phyloP scores from a whole-genome alignment of 2,888 invertebrate species.

The Hypselothyrea guttata region DNA sequence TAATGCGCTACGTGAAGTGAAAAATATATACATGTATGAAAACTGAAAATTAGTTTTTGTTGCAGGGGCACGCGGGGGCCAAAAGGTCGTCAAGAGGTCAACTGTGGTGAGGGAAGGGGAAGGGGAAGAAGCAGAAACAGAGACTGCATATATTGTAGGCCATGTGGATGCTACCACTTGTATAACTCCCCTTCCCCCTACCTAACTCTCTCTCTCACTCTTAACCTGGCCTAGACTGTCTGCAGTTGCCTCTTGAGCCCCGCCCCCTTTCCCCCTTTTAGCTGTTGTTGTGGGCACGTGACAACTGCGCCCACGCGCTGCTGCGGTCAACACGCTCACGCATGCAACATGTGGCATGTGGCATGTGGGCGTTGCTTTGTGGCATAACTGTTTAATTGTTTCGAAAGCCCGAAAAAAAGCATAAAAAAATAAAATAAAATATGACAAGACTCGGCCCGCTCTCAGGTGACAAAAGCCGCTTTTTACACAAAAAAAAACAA shows the following conservation, averaged over 20 bases:
- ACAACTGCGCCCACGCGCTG: slow-evolving; percentile 69
- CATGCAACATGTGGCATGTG: slow-evolving; percentile 21
- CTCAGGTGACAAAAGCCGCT: not conserved
- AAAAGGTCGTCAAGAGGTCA: slow-evolving; percentile 48
- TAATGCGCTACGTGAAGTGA: slow-evolving; percentile 62
- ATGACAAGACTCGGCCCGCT: not conserved
- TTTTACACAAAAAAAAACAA: no score
- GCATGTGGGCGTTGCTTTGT: slow-evolving; percentile 13
- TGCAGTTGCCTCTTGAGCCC: slow-evolving; percentile 9
- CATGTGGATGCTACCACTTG: slow-evolving; percentile 71
- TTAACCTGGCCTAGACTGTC: not conserved
- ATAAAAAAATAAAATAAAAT: not conserved
- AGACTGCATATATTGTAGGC: slow-evolving; percentile 46
- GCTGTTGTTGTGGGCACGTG: slow-evolving; percentile 73
- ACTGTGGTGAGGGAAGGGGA: no score
- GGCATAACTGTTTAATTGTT: slow-evolving; percentile 76
- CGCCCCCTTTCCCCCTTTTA: not conserved
- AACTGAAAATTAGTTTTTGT: slow-evolving; percentile 63
- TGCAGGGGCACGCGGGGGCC: slow-evolving; percentile 25
- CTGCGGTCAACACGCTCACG: slow-evolving; percentile 45
- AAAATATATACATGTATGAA: slow-evolving; percentile 47
- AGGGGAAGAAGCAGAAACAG: not conserved
- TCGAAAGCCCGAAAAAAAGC: slow-evolving; percentile 1
- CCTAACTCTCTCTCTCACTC: not conserved
- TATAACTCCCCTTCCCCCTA: slow-evolving; percentile 28